Evolutionary conservation across 2,888 invertebrate species (phyloP), one percentile per base, ranked within the genome.

Genomic region (Lutraria lutraria): DNA sequence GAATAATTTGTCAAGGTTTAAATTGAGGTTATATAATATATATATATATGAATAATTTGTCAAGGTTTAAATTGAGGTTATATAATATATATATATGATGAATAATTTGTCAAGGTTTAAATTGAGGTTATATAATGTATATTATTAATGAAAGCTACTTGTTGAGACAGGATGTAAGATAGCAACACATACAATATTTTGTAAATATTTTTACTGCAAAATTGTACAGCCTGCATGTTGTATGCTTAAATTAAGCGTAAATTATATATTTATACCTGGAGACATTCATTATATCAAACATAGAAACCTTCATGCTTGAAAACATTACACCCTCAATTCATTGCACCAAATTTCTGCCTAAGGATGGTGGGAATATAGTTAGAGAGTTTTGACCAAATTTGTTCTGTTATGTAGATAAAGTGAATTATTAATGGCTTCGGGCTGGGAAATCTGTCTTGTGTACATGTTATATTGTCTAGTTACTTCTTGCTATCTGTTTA

Each of bases 331-430:
- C 25, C n/a, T 68, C n/a, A 25, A 68, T 68, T 68, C 25, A 25
- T 68, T 68, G n/a, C 25, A 68, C 63, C 25, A 25, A 25, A 25
- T 68, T 68, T n/a, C 25, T 25, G 63, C 63, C 63, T 25, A 25
- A 68, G 63, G 63, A 25, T 8, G 63, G 25, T 68, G 12, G 21
- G 63, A 25, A 25, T 25, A 68, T 3, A 6, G 25, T 25, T 13
- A 56, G 15, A 19, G 12, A 19, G 19, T 56, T 56, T 68, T 68
- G 63, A 12, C 63, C 25, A 25, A 68, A 6, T 68, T 68, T 68
- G 63, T n/a, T 68, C 63, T 25, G 21, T 60, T 25, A 25, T 68
- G 25, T 68, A 68, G 63, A 68, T 68, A 68, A n/a, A 68, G 63
- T 68, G 63, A 68, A 68, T 68, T 68, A 68, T 68, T 68, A n/a